Base-by-base conservation (phyloP, 2,888 invertebrate genomes). In the Drosophila bunnanda region DNA sequence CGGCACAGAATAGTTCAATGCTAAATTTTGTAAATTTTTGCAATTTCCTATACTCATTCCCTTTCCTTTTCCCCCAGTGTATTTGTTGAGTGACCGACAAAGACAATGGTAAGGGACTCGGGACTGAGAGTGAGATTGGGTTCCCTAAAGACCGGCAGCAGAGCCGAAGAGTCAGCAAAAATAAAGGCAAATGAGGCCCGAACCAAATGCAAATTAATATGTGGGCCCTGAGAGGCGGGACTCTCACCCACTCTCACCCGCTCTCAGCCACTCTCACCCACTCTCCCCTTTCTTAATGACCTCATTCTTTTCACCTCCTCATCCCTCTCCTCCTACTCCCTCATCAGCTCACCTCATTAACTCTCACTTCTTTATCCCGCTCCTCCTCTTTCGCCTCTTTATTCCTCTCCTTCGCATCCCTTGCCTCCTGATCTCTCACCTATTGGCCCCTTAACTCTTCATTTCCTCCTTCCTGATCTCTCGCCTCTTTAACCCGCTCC, bases 171-270 rank as follows among this genome's bases (percentile, higher is more conserved):
- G 62, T 65, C 65, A 36, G 62, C 62, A 36, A 17, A 62, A 43
- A 25, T 62, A 65, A 65, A 62, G 36, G 44, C 65, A 43, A 65
- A 65, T 65, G 52, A 66, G 64, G 36, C 52, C 52, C 32, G 64
- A 64, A 38, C 44, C 38, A 44, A 61, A 61, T 50, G 61, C 62
- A 62, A 65, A 52, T 65, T 52, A 62, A 65, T 65, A 65, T 52
- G 34, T 36, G 38, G 22, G 12, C 9, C 30, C 30, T 22, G 2
- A 1, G 8, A 1, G n/a, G n/a, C 3, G 15, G n/a, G n/a, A 38
- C 38, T n/a, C 8, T 38, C 10, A 10, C 10, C 17, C 34, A 53
- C 12, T 32, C 20, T 22, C n/a, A n/a, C n/a, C n/a, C n/a, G n/a
- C n/a, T n/a, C n/a, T n/a, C n/a, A n/a, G n/a, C n/a, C n/a, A 38